phyloP scores from a whole-genome alignment of 2,113 vertebrate species.

The Ophiodon elongatus region DNA sequence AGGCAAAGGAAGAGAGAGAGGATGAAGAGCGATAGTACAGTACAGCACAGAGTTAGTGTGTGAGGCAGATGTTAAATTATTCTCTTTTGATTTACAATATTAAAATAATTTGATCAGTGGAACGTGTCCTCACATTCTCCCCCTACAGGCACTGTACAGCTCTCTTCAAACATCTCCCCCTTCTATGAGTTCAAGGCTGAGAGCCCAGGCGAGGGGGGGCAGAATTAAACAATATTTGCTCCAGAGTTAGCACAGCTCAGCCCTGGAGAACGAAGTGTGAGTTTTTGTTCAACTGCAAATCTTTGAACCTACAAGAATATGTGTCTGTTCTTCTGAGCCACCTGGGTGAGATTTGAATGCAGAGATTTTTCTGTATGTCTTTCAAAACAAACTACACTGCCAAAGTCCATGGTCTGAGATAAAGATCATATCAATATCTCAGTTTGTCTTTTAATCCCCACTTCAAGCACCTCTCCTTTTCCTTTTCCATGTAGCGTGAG shows the following conservation, averaged over 20 bases:
- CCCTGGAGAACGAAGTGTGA: slow-evolving; percentile 19
- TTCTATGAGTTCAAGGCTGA: slow-evolving; percentile 29
- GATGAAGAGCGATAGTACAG: slow-evolving; percentile 36
- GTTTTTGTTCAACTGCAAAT: slow-evolving; percentile 21
- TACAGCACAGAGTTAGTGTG: slow-evolving; percentile 10
- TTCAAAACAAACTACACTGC: background rate
- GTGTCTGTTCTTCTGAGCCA: slow-evolving; percentile 13
- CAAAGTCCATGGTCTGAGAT: background rate
- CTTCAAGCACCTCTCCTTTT: background rate
- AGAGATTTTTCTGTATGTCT: background rate
- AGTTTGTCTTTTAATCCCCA: slow-evolving; percentile 2
- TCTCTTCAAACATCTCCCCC: slow-evolving; percentile 25
- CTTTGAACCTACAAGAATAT: slow-evolving; percentile 21
- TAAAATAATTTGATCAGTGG: slow-evolving; percentile 64
- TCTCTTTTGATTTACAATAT: slow-evolving; percentile 66
- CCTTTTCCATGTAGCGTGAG: background rate
- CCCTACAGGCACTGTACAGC: background rate
- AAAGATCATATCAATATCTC: background rate
- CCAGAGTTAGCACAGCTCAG: slow-evolving; percentile 25
- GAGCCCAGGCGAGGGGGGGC: slow-evolving; percentile 7
- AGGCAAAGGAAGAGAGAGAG: slow-evolving; percentile 47
- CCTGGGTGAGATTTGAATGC: background rate
- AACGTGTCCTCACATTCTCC: slow-evolving; percentile 37
- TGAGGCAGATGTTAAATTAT: slow-evolving; percentile 64
- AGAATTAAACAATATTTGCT: slow-evolving; percentile 58